Evolutionary conservation across 2,797 vertebrate species (phyloP).

Genomic region (Peromyscus melanophrys): DNA sequence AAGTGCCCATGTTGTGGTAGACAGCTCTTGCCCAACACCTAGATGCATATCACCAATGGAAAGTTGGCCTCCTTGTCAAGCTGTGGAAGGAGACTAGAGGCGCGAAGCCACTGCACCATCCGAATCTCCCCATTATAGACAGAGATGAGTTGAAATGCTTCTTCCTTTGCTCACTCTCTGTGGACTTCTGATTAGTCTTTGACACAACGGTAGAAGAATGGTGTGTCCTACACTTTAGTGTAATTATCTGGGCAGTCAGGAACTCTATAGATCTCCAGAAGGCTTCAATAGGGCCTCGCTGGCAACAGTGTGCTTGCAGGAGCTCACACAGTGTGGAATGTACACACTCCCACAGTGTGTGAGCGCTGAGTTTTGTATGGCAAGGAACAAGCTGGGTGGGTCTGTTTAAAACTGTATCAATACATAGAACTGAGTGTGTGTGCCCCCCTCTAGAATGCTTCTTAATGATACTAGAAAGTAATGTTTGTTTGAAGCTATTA

Average conservation of each 20-base stretch:
- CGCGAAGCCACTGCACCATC: background rate
- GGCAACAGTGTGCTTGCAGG: background rate
- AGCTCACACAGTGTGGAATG: background rate
- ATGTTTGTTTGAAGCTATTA: conserved; percentile 16
- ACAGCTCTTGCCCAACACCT: background rate
- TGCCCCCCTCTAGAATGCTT: background rate
- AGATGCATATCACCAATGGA: background rate
- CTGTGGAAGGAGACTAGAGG: background rate
- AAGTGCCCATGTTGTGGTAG: background rate
- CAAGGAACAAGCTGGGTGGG: background rate
- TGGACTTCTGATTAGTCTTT: background rate
- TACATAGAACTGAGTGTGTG: background rate
- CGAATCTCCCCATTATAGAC: background rate
- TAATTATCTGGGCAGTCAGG: background rate
- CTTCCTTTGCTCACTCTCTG: background rate
- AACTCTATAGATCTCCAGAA: conserved; percentile 1
- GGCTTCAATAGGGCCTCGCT: background rate
- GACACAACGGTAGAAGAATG: background rate
- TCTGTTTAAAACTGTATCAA: background rate
- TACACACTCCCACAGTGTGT: background rate
- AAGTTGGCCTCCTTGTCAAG: background rate
- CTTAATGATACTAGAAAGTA: background rate
- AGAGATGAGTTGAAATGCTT: background rate
- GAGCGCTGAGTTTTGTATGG: background rate
- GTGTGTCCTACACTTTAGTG: background rate